phyloP scores from a whole-genome alignment of 2,888 invertebrate genomes.

The Tipula vernalis region DNA sequence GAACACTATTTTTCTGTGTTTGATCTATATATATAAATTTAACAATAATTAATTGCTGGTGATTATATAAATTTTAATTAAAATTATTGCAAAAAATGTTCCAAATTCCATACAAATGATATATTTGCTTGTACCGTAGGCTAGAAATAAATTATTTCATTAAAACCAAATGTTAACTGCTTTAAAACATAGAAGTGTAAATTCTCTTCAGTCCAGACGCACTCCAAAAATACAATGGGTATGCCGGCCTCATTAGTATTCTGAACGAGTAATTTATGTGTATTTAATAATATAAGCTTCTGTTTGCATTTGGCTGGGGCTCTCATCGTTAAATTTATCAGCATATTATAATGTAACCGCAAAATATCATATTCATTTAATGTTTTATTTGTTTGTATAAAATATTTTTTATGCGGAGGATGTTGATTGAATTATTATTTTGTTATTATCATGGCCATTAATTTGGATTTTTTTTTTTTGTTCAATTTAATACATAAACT shows the following conservation, averaged over 20 bases:
- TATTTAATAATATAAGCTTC: not conserved
- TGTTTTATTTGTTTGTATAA: not conserved
- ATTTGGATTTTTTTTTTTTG: not conserved
- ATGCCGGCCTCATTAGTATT: not conserved
- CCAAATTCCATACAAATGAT: too few species aligned
- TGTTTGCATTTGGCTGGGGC: not conserved
- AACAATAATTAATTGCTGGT: too few species aligned
- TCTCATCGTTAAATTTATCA: not conserved
- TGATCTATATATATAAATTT: too few species aligned
- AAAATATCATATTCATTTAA: not conserved
- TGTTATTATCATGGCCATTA: not conserved
- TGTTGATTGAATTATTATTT: not conserved
- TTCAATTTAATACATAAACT: not conserved
- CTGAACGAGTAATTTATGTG: not conserved
- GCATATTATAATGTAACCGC: not conserved
- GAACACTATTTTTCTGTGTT: too few species aligned
- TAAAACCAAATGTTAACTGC: too few species aligned
- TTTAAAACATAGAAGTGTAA: too few species aligned
- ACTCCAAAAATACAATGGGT: not conserved
- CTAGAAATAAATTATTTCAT: too few species aligned
- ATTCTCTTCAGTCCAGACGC: not conserved
- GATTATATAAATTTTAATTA: too few species aligned
- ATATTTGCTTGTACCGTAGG: too few species aligned
- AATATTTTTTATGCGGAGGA: not conserved
- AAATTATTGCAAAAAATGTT: too few species aligned